phyloP scores from a whole-genome alignment of 2,888 invertebrate species.

The Alloplasta piceator region DNA sequence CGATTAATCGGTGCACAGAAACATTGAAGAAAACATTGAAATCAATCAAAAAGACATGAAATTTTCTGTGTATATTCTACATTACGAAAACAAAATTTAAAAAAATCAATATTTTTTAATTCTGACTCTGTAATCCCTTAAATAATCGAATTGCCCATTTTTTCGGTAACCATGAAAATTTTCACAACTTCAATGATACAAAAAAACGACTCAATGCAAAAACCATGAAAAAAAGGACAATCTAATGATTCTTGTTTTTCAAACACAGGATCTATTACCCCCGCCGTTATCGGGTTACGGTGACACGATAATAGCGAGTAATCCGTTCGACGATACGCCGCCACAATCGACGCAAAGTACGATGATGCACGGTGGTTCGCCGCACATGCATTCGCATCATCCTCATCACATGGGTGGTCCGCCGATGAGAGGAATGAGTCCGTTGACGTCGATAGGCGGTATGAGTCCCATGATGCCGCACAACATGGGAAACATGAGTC shows the following conservation, averaged over 20 bases:
- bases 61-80: too few species aligned
- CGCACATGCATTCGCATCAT: conserved; percentile 84
- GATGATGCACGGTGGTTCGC: conserved; percentile 84
- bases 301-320: conserved; percentile 96
- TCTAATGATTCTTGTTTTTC: background rate
- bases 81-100: too few species aligned
- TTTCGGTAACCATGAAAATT: too few species aligned
- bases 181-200: too few species aligned
- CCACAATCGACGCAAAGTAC: conserved; percentile 84
- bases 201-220: too few species aligned
- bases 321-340: conserved; percentile 97
- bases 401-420: conserved; percentile 87
- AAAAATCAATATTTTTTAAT: too few species aligned
- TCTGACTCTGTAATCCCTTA: too few species aligned
- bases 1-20: too few species aligned
- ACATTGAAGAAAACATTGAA: too few species aligned
- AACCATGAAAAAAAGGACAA: too few species aligned
- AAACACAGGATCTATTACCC: conserved; percentile 89
- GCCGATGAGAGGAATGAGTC: conserved; percentile 88
- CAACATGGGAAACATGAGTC: conserved; percentile 81
- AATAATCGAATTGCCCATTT: too few species aligned
- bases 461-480: conserved; percentile 83
- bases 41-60: too few species aligned
- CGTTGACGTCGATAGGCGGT: conserved; percentile 83
- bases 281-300: conserved; percentile 95